Evolutionary conservation across 1,140 invertebrate genomes (phyloP), one percentile per base, ranked within the genome.

Genomic region (Melipona quadrifasciata): DNA sequence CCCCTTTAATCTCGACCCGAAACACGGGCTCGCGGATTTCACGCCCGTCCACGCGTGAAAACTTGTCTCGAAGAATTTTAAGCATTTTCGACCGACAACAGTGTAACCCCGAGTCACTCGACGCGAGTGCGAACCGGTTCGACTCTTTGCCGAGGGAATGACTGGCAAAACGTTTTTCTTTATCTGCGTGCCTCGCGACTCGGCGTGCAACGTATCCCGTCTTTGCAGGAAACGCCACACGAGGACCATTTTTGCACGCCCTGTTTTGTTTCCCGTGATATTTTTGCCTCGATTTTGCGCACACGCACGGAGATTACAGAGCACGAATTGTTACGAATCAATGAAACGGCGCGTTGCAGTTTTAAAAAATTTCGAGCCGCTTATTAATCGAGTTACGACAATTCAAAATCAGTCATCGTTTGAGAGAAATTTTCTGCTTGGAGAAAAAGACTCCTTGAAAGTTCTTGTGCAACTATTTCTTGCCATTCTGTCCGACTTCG

Each of bases 1-100:
- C 61, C 53, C 58, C 71, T 84, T 88, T 81, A 87, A 87, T 57
- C 19, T 8, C 31, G n/a, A 75, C 16, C 47, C 71, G 65, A 75
- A 71, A 19, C 16, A 74, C n/a, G 12, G 1, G 27, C 2, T 12
- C 24, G 11, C 27, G 19, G 1, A 58, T n/a, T 74, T 71, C 27
- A 39, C 27, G 47, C 71, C 65, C 58, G 53, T 51, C 64, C 53
- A 73, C 67, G 77, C 17, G 77, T 47, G 68, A 81, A 80, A 88
- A 68, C 67, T 77, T 76, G 19, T 16, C 31, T 31, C 12, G 39
- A 58, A 34, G 73, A 87, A 87, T 87, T 80, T 88, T 67, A 72
- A 87, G 74, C 57, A 81, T 81, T 47, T 77, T 27, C 39, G 17
- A 12, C 47, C 39, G 6, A 31, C 27, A 39, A n/a, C 16, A 65